Conservation (phyloP, 2,797 vertebrate species). For the Cossypha caffra region DNA sequence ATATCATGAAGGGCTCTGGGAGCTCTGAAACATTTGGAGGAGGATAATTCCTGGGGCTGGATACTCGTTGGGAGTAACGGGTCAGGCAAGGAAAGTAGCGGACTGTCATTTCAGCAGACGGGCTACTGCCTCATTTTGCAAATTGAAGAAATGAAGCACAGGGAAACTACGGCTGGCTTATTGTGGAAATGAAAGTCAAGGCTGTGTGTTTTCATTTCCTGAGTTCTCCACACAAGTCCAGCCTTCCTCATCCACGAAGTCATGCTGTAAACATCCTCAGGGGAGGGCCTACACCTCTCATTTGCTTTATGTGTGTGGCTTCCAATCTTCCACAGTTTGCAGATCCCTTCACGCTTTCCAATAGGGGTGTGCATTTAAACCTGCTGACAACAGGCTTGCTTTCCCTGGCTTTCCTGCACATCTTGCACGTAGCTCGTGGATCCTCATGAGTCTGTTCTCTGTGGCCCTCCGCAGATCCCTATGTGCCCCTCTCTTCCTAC, state of each 20-base stretch:
- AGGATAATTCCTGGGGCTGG: background rate
- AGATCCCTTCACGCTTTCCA: conserved; percentile 12
- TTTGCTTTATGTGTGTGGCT: conserved; percentile 13
- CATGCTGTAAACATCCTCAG: conserved; percentile 13
- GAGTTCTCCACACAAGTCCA: background rate
- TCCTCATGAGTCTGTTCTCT: background rate
- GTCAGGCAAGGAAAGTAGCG: background rate
- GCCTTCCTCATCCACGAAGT: background rate
- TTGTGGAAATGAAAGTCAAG: conserved; percentile 8
- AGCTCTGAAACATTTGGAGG: background rate
- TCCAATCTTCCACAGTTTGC: conserved; percentile 18
- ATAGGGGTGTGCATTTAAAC: background rate
- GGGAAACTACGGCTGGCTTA: background rate
- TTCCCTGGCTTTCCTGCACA: conserved; percentile 12
- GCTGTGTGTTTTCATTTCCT: background rate
- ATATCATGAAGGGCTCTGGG: background rate
- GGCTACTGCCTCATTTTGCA: conserved; percentile 1
- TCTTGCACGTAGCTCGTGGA: background rate
- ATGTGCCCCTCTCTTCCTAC: background rate
- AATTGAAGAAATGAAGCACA: conserved; percentile 14
- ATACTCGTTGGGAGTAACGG: background rate
- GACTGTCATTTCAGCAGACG: background rate
- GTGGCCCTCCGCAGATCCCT: background rate
- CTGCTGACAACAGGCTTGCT: conserved; percentile 27
- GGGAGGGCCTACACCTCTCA: conserved; percentile 43